Percentiles rank a stretch among this genome's conserved stretches.
Evolutionary conservation across 2,113 vertebrate species (phyloP).

Genomic region (Psittacula cyanocephala): DNA sequence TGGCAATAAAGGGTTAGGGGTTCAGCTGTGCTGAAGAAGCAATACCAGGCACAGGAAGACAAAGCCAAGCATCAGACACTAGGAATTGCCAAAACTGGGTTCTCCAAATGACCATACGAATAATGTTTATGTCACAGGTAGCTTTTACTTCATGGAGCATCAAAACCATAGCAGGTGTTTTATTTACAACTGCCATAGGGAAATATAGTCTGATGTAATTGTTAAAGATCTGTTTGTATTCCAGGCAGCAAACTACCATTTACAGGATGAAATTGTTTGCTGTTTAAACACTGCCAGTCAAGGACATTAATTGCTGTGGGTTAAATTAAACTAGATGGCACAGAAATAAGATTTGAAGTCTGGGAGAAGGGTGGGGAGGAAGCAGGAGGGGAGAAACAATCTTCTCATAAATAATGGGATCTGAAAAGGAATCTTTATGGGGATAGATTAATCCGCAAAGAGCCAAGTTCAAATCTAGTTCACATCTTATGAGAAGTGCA

Average conservation of each 20-base stretch:
- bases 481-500: background rate
- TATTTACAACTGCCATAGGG: slow-evolving; percentile 5
- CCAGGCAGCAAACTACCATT: slow-evolving; percentile 35
- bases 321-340: slow-evolving; percentile 69
- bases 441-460: background rate
- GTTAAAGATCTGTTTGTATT: slow-evolving; percentile 46
- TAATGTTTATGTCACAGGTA: background rate
- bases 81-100: background rate
- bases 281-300: slow-evolving; percentile 67
- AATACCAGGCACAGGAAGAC: background rate
- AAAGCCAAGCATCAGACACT: background rate
- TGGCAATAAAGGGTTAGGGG: background rate
- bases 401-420: slow-evolving; percentile 54
- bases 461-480: slow-evolving; percentile 37
- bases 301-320: slow-evolving; percentile 70
- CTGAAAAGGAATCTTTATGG: slow-evolving; percentile 34
- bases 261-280: slow-evolving; percentile 65
- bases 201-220: slow-evolving; percentile 53
- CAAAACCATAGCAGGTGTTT: background rate
- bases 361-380: background rate
- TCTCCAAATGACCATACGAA: rapidly evolving
- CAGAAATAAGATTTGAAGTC: slow-evolving; percentile 42
- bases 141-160: background rate
- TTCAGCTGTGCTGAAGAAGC: background rate
- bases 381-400: background rate